A percentile compares a stretch with the other conserved stretches of the same genome.
These are phyloP conservation scores for Cyprinodon brontotheroides DNA, from an alignment of 2,113 vertebrate genomes.

Conservation along the genomic window DNA sequence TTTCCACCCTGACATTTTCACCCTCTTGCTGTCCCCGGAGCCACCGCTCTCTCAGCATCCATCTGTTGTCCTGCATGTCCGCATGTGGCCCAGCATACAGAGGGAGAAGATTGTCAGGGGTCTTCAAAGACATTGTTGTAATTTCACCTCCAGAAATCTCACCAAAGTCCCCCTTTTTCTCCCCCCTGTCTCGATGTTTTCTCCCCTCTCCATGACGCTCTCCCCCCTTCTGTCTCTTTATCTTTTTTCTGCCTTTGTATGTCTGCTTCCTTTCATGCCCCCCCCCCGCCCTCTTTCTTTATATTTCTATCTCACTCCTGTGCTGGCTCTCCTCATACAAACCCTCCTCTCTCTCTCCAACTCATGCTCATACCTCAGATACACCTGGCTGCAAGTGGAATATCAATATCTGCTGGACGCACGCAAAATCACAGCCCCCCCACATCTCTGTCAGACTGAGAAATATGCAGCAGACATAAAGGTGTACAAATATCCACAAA, in stretches of 20 bases:
- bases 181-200: neutral
- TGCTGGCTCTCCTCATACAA: constrained; percentile 19
- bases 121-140: constrained; percentile 47
- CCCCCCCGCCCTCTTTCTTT: neutral
- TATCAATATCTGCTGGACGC: constrained; percentile 60
- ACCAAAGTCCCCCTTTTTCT: constrained; percentile 27
- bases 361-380: constrained; percentile 43
- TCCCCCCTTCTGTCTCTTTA: constrained; percentile 16
- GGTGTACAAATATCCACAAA: constrained; percentile 20
- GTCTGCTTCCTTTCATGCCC: constrained; percentile 41
- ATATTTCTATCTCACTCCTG: constrained; percentile 25
- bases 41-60: constrained; percentile 31
- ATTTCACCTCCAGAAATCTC: constrained; percentile 54
- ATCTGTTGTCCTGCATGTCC: constrained; percentile 33
- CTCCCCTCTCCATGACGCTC: constrained; percentile 10
- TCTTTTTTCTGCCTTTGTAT: constrained; percentile 14
- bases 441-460: constrained; percentile 21
- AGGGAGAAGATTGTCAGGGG: constrained; percentile 31
- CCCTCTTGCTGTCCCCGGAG: constrained; percentile 30
- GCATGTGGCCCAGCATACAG: constrained; percentile 29
- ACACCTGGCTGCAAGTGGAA: constrained; percentile 69
- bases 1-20: constrained; percentile 49
- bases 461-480: constrained; percentile 44
- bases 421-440: constrained; percentile 3
- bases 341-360: neutral